phyloP scores from a whole-genome alignment of 1,140 invertebrate species.

The Aporrectodea caliginosa region DNA sequence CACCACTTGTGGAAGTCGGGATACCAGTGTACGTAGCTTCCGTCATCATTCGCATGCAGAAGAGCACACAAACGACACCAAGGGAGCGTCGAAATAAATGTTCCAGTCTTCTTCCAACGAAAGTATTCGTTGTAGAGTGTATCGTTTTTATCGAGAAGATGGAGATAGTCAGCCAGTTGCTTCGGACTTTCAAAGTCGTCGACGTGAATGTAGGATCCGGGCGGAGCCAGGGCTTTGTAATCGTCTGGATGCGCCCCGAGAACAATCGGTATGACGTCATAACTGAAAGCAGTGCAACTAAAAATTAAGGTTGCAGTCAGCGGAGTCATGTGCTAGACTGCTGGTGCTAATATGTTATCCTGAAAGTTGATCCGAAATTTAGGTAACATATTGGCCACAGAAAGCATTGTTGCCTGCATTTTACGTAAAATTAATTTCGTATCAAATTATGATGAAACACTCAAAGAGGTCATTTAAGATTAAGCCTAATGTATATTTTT shows the following conservation, averaged over 20 bases:
- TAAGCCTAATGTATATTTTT: too few relatives aligned
- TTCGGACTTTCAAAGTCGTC: constrained; percentile 48
- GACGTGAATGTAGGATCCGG: constrained; percentile 52
- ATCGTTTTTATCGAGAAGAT: constrained; percentile 72
- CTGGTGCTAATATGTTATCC: too few relatives aligned
- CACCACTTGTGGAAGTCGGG: constrained; percentile 2
- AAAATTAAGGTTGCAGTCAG: too few relatives aligned
- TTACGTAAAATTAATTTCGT: too few relatives aligned
- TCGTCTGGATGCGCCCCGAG: constrained; percentile 56
- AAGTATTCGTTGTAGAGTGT: constrained; percentile 89
- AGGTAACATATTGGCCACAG: too few relatives aligned
- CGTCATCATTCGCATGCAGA: not conserved
- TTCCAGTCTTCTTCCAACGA: constrained; percentile 81
- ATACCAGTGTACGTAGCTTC: constrained; percentile 24
- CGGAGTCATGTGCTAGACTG: too few relatives aligned
- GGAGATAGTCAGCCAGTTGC: constrained; percentile 47
- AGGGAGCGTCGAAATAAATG: constrained; percentile 79
- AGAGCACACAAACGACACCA: constrained; percentile 43
- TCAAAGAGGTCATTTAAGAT: too few relatives aligned
- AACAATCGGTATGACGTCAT: constrained; percentile 48
- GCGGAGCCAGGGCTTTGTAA: constrained; percentile 44
- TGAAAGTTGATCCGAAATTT: too few relatives aligned
- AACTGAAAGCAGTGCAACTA: too few relatives aligned
- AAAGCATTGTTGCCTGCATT: too few relatives aligned
- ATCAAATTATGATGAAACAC: too few relatives aligned